Evolutionary conservation across 2,888 invertebrate species (phyloP).

Genomic region (Fragum sueziense): DNA sequence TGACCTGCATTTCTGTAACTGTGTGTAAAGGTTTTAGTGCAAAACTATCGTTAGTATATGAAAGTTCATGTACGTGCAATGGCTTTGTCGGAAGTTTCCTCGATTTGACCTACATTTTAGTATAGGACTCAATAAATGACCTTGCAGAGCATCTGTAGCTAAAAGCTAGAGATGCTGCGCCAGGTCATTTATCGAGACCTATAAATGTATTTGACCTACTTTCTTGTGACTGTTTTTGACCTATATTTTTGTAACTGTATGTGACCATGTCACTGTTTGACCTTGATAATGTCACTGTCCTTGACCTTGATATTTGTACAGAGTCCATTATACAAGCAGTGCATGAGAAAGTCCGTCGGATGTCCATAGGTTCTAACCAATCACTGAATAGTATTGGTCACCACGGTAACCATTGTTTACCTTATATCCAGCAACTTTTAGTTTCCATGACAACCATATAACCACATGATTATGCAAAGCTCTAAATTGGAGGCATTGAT

Average conservation of each 20-base stretch:
- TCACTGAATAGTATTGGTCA: constrained; percentile 66
- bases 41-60: no score
- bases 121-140: no score
- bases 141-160: no score
- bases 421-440: constrained; percentile 28
- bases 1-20: no score
- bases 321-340: constrained; percentile 66
- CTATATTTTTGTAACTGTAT: constrained; percentile 5
- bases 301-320: constrained; percentile 54
- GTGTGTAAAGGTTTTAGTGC: no score
- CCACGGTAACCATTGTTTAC: constrained; percentile 50
- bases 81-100: no score
- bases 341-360: constrained; percentile 67
- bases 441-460: constrained; percentile 43
- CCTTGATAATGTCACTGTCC: constrained; percentile 11
- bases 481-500: not conserved
- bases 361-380: constrained; percentile 66
- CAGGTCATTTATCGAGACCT: no score
- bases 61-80: no score
- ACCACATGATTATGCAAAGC: constrained; percentile 8
- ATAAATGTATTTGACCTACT: no score
- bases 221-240: constrained; percentile 29
- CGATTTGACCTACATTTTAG: no score
- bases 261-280: not conserved
- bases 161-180: no score